These are phyloP conservation scores for Liopterus haemorrhoidalis DNA, from an alignment of 2,888 invertebrate species.

Conservation along the genomic window DNA sequence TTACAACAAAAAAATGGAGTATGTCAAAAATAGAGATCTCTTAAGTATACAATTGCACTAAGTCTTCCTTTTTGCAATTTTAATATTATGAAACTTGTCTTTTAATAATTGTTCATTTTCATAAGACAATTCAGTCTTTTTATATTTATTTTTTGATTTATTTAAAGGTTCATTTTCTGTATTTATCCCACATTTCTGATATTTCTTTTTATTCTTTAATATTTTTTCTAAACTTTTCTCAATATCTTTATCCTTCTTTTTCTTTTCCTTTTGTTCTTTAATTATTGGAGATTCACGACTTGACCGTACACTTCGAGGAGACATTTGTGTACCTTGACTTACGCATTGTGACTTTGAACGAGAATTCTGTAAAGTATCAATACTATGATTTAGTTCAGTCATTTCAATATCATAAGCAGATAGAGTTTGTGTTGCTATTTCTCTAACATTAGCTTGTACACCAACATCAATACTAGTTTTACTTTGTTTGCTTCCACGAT, in stretches of 20 bases:
- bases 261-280: slow-evolving; percentile 20
- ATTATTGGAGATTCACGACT: slow-evolving; percentile 33
- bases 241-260: slow-evolving; percentile 20
- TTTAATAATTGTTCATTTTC: slow-evolving; percentile 20
- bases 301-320: slow-evolving; percentile 28
- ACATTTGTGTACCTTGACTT: slow-evolving; percentile 29
- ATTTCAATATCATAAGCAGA: slow-evolving; percentile 31
- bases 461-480: slow-evolving; percentile 54
- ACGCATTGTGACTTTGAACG: slow-evolving; percentile 30
- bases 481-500: slow-evolving; percentile 46
- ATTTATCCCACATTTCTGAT: slow-evolving; percentile 34
- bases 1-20: slow-evolving; percentile 11
- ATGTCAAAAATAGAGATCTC: not conserved
- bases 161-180: slow-evolving; percentile 33
- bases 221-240: slow-evolving; percentile 30
- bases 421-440: slow-evolving; percentile 47
- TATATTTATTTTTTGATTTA: slow-evolving; percentile 28
- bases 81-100: slow-evolving; percentile 20
- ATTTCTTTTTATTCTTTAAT: slow-evolving; percentile 36
- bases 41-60: slow-evolving; percentile 3
- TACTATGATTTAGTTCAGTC: slow-evolving; percentile 18
- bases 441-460: slow-evolving; percentile 53
- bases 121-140: slow-evolving; percentile 25
- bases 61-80: slow-evolving; percentile 18
- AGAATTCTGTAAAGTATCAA: slow-evolving; percentile 21